Evolutionary conservation across 2,888 invertebrate genomes (phyloP).

Genomic region (Formica aserva): DNA sequence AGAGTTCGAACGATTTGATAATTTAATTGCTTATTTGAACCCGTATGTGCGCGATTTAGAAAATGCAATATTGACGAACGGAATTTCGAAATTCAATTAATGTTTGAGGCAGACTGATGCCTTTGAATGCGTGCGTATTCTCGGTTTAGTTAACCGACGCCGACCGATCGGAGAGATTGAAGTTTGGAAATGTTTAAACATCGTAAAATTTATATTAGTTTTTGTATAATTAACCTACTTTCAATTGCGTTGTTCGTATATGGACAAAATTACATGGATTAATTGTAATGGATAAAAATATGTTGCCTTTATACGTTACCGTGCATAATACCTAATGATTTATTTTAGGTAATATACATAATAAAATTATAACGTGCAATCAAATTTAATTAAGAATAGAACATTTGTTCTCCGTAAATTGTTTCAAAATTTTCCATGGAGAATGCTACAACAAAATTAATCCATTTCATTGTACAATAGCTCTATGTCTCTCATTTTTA

Average conservation of each 20-base stretch:
- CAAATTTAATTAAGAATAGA: constrained; percentile 56
- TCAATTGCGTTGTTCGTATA: background rate
- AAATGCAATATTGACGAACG: constrained; percentile 73
- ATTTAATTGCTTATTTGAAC: constrained; percentile 6
- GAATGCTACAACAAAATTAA: constrained; percentile 18
- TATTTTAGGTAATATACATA: background rate
- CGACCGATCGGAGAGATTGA: constrained; percentile 34
- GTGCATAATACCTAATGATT: background rate
- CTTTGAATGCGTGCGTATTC: constrained; percentile 66
- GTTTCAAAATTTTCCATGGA: constrained; percentile 36
- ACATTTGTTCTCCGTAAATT: constrained; percentile 45
- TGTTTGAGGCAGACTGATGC: constrained; percentile 73
- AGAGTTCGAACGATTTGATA: constrained; percentile 18
- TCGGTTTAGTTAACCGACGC: constrained; percentile 60
- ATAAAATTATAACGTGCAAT: constrained; percentile 16
- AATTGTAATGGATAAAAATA: background rate
- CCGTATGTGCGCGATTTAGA: constrained; percentile 43
- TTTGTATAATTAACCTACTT: constrained; percentile 27
- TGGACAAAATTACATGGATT: background rate
- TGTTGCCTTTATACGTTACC: background rate
- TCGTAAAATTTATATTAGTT: constrained; percentile 69
- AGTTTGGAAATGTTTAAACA: constrained; percentile 71
- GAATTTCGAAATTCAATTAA: constrained; percentile 80
- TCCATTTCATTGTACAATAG: constrained; percentile 9
- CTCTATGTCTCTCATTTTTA: constrained; percentile 2